phyloP scores from a whole-genome alignment of 2,888 invertebrate species.

The Odontomyia ornata region DNA sequence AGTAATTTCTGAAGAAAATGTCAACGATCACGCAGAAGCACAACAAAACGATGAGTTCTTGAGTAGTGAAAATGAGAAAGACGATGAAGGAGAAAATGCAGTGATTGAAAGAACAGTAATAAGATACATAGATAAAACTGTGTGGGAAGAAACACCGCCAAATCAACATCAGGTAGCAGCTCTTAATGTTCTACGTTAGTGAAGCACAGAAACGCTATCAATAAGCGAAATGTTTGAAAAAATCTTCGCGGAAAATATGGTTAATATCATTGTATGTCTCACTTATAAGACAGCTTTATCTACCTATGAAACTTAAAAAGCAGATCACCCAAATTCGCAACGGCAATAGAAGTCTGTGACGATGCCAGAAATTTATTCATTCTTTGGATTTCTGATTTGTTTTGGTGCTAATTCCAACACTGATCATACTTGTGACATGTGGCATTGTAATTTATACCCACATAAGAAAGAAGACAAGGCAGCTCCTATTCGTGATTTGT shows the following conservation, averaged over 20 bases:
- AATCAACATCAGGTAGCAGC: slow-evolving; percentile 34
- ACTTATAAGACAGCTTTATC: neutral
- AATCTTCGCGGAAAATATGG: neutral
- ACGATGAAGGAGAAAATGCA: neutral
- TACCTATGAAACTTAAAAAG: neutral
- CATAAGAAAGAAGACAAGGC: slow-evolving; percentile 54
- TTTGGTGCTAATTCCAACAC: slow-evolving; percentile 1
- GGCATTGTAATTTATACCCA: slow-evolving; percentile 2
- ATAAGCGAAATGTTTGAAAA: neutral
- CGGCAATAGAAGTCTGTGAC: neutral
- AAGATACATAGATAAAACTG: slow-evolving; percentile 22
- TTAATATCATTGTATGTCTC: neutral
- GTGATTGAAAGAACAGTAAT: neutral
- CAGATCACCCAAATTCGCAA: neutral
- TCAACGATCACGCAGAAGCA: neutral
- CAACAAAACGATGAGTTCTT: neutral
- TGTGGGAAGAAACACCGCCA: slow-evolving; percentile 28
- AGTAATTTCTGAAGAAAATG: neutral
- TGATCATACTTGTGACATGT: slow-evolving; percentile 3
- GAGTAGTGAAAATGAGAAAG: neutral
- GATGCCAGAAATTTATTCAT: neutral
- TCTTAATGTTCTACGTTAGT: slow-evolving; percentile 42
- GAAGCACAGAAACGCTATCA: slow-evolving; percentile 32
- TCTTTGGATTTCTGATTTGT: neutral
- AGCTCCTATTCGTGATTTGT: too few species aligned